Conservation (phyloP, 1,140 invertebrate species). For the Lepidurus packardi region DNA sequence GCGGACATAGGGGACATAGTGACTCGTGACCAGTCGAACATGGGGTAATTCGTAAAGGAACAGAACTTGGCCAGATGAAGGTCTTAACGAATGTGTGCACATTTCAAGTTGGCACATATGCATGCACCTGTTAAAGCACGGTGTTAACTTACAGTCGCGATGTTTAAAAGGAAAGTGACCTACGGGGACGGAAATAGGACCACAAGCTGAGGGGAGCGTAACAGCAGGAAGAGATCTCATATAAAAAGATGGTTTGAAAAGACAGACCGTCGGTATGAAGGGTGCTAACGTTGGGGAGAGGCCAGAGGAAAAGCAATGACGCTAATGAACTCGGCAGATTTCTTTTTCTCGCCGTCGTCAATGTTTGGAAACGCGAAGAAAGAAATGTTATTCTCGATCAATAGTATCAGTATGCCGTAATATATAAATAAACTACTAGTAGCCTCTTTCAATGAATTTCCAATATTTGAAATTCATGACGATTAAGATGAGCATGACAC, state of each 20-base stretch:
- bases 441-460: no score
- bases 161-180: not conserved
- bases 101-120: not conserved
- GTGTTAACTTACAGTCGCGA: not conserved
- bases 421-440: no score
- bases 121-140: not conserved
- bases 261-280: not conserved
- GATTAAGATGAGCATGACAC: no score
- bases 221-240: not conserved
- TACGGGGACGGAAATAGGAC: slow-evolving; percentile 20
- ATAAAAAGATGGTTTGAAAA: slow-evolving; percentile 12
- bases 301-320: not conserved
- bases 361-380: not conserved
- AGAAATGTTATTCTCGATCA: not conserved
- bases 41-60: not conserved
- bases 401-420: not conserved
- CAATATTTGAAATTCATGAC: no score
- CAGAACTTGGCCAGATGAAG: not conserved
- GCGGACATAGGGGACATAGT: not conserved
- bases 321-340: not conserved
- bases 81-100: not conserved
- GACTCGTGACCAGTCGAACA: not conserved
- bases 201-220: slow-evolving; percentile 8
- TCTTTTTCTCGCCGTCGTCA: not conserved
- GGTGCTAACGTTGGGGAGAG: not conserved